Evolutionary conservation across 2,797 vertebrate species (phyloP).

Genomic region (Oceanodroma leucorhoa): DNA sequence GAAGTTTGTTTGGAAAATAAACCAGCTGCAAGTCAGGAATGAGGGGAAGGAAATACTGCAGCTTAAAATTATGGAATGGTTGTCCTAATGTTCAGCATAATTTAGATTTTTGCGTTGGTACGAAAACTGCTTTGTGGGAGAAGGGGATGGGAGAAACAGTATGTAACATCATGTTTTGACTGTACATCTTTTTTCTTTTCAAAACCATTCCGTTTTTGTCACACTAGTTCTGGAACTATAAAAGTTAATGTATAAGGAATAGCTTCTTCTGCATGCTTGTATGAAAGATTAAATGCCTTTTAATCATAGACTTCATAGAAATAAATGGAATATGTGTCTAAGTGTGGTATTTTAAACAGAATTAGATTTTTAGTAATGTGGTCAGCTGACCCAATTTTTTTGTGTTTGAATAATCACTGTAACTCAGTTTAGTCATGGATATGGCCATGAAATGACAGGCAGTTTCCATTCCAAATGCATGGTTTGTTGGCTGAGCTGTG

Average conservation of each 20-base stretch:
- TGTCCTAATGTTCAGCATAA: background rate
- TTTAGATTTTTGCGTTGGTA: background rate
- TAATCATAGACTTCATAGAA: background rate
- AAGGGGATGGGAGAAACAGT: background rate
- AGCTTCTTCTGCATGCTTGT: background rate
- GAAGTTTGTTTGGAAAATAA: background rate
- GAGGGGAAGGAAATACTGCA: background rate
- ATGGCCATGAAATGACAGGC: background rate
- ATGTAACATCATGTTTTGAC: background rate
- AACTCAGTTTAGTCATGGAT: background rate
- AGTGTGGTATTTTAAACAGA: background rate
- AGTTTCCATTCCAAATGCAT: background rate
- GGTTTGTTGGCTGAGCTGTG: background rate
- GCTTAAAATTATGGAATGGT: background rate
- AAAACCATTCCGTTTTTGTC: background rate
- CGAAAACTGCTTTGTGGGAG: background rate
- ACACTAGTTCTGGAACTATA: background rate
- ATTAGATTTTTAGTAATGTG: background rate
- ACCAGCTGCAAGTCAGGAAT: background rate
- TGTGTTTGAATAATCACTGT: background rate
- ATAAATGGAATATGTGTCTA: background rate
- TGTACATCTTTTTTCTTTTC: background rate
- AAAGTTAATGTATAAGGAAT: background rate
- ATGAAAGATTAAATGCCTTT: background rate
- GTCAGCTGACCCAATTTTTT: background rate